Evolutionary conservation across 2,888 invertebrate species (phyloP), one percentile per base, ranked within the genome.

Genomic region (Tenthredo notha): DNA sequence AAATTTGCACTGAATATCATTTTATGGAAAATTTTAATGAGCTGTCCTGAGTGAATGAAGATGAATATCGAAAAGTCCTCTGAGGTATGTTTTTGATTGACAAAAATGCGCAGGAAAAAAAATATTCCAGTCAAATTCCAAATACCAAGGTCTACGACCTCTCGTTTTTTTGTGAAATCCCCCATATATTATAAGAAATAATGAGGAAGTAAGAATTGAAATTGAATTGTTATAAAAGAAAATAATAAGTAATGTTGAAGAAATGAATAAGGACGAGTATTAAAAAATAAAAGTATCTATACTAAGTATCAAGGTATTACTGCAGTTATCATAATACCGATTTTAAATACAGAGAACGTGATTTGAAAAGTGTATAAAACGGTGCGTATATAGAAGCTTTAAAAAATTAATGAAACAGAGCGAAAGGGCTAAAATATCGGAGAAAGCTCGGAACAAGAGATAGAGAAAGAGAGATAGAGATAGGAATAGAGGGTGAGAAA

Each of bases 331-430:
- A n/a, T n/a, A 54, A n/a, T n/a, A 54, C n/a, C 54, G 54, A 54
- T n/a, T 25, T 1, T 61, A 61, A 12, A 61, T 61, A 61, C 12
- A 25, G 21, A 25, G 21, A 61, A 61, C 25, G 25, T 61, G 25
- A 25, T 61, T 61, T 12, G 12, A 25, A 12, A 74, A 0, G 40
- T 15, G 43, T 21, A n/a, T n/a, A n/a, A 43, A 43, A 74, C 3
- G 40, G 40, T n/a, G 18, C 9, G n/a, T 33, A 33, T 33, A 33
- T 33, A 15, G 33, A 61, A 29, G 67, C 67, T 67, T 67, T 12
- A 67, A 74, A 74, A 74, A 74, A 74, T 74, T 43, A 43, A 74
- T 74, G 40, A 43, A 43, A 74, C 74, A 85, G 87, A 85, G 88
- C 86, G 67, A 77, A 78, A 54, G 61, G 85, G 85, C 54, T 43